These are phyloP conservation scores for Atherinosoma microstoma DNA, from an alignment of 2,797 vertebrate species.

Conservation along the genomic window DNA sequence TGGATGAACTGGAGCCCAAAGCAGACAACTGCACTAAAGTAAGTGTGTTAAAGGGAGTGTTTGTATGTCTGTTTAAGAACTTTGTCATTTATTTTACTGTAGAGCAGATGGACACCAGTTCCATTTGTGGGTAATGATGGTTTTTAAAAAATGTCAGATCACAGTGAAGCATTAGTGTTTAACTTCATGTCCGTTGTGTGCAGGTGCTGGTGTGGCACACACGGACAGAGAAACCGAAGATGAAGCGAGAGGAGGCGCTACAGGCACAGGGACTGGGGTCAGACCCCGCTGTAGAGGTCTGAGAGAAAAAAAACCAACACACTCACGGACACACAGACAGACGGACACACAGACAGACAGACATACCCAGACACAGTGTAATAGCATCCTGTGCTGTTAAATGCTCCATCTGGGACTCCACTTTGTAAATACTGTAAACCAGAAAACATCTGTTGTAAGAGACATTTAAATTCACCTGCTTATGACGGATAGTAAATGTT, in stretches of 20 bases:
- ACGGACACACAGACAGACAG: slow-evolving; percentile 12
- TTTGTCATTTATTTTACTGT: neutral
- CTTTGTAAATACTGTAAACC: slow-evolving; percentile 71
- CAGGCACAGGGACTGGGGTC: slow-evolving; percentile 91
- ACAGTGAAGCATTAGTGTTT: neutral
- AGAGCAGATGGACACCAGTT: neutral
- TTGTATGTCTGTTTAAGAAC: neutral
- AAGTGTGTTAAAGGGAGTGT: neutral
- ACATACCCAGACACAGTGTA: slow-evolving; percentile 18
- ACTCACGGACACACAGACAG: slow-evolving; percentile 15
- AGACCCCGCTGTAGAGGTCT: slow-evolving; percentile 90
- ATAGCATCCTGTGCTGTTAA: slow-evolving; percentile 38
- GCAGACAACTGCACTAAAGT: slow-evolving; percentile 92
- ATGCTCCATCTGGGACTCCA: slow-evolving; percentile 49
- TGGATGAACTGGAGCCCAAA: slow-evolving; percentile 91
- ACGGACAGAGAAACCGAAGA: slow-evolving; percentile 93
- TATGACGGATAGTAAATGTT: slow-evolving; percentile 24
- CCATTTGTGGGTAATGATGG: neutral
- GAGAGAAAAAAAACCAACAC: slow-evolving; percentile 51
- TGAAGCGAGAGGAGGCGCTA: slow-evolving; percentile 92
- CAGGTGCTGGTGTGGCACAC: slow-evolving; percentile 96
- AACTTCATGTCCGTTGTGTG: neutral
- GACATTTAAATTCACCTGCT: slow-evolving; percentile 17
- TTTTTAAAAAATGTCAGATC: neutral
- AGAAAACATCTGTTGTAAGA: slow-evolving; percentile 19